These are phyloP conservation scores for Cassiopea xamachana DNA, from an alignment of 30 jellyfish, hydroid and myxozoan genomes.

Conservation along the genomic window DNA sequence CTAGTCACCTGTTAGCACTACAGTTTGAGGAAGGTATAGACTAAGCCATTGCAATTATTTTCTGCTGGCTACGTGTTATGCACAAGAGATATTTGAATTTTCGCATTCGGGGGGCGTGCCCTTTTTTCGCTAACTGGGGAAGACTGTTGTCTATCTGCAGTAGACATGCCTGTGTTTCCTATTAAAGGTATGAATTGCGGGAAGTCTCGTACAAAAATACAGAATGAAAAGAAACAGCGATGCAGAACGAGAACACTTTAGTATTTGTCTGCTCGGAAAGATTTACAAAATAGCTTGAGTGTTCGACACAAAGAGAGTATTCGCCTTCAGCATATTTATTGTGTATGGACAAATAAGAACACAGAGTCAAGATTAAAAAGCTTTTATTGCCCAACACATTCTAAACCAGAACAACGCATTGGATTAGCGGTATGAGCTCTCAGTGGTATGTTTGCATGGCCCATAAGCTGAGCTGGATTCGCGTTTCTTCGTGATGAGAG, in stretches of 20 bases:
- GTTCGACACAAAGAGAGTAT: not conserved
- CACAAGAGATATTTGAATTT: not conserved
- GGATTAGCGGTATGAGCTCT: not conserved
- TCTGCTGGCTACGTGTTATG: too few relatives aligned
- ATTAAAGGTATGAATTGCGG: slow-evolving; percentile 6
- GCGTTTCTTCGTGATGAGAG: not conserved
- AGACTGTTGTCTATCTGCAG: not conserved
- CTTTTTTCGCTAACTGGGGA: not conserved
- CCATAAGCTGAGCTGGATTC: too few relatives aligned
- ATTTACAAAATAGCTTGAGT: not conserved
- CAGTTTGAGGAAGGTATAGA: too few relatives aligned
- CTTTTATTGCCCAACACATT: not conserved
- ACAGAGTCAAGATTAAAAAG: not conserved
- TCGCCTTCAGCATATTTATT: not conserved
- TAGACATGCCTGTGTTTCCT: slow-evolving; percentile 6
- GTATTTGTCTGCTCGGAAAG: not conserved
- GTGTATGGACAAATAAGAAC: slow-evolving; percentile 1
- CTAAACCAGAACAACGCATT: not conserved
- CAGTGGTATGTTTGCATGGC: not conserved
- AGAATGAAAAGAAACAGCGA: not conserved
- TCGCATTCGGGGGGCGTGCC: slow-evolving; percentile 13
- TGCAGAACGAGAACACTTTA: not conserved
- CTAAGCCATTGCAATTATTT: too few relatives aligned
- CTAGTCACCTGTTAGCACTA: too few relatives aligned
- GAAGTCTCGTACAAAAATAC: not conserved